A percentile compares a stretch with the other conserved stretches of the same genome.
These are phyloP conservation scores for Smittia aterrima DNA, from an alignment of 2,888 invertebrate genomes.

Conservation along the genomic window DNA sequence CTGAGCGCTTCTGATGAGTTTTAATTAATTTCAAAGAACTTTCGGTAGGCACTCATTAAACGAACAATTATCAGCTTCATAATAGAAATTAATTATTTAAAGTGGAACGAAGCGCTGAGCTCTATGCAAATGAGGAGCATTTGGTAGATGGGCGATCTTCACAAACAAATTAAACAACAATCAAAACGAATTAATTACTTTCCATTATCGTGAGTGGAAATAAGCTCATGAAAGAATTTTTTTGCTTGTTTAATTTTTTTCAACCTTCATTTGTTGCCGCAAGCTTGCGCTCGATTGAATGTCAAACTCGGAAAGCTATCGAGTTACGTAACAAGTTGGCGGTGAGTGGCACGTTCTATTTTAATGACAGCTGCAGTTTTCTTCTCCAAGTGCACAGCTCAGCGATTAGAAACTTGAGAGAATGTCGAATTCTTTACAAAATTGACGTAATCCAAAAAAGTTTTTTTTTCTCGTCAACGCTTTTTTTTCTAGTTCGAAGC, in stretches of 20 bases:
- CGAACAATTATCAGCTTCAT: not conserved
- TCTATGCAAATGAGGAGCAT: not conserved
- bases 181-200: not conserved
- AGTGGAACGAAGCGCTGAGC: not conserved
- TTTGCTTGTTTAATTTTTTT: not conserved
- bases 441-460: no score
- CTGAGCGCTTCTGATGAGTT: not conserved
- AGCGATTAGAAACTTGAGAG: no score
- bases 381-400: not conserved
- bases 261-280: not conserved
- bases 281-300: constrained; percentile 4
- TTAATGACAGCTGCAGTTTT: constrained; percentile 3
- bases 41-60: not conserved
- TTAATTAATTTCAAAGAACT: not conserved
- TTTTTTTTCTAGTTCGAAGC: not conserved
- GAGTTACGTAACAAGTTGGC: not conserved
- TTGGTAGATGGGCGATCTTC: not conserved
- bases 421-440: no score
- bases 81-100: constrained; percentile 3
- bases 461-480: not conserved
- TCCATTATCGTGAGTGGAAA: not conserved
- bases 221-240: not conserved
- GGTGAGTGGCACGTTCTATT: not conserved
- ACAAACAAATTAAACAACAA: not conserved
- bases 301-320: not conserved